Percentiles rank a stretch among this genome's conserved stretches.
These are phyloP conservation scores for Caenorhabditis angaria DNA, from an alignment of 2,888 invertebrate genomes.

Conservation along the genomic window DNA sequence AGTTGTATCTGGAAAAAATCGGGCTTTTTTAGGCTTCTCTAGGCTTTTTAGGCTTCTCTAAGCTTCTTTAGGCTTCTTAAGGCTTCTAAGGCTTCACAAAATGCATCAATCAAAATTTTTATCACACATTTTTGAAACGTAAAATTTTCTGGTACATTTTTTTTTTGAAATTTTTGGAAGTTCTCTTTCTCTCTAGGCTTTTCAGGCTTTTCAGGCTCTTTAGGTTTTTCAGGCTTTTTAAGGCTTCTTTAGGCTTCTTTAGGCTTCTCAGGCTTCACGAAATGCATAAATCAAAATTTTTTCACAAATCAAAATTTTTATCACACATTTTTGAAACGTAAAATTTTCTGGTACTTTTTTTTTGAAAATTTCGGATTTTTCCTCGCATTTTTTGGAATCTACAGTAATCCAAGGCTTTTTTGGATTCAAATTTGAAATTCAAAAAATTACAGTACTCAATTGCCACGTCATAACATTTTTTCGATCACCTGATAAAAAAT, in stretches of 20 bases:
- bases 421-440: not conserved
- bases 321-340: too few relatives aligned
- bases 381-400: too few relatives aligned
- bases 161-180: too few relatives aligned
- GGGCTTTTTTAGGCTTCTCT: not conserved
- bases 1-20: conserved; percentile 10
- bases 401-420: too few relatives aligned
- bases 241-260: not conserved
- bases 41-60: not conserved
- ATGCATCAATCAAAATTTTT: not conserved
- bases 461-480: not conserved
- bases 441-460: not conserved
- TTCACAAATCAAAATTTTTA: too few relatives aligned
- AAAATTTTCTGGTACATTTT: too few relatives aligned
- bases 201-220: too few relatives aligned
- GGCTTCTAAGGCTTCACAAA: not conserved
- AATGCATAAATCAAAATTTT: not conserved
- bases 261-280: not conserved
- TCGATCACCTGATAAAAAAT: not conserved
- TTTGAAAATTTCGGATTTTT: too few relatives aligned
- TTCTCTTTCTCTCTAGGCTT: too few relatives aligned
- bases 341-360: too few relatives aligned
- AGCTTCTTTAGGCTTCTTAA: not conserved
- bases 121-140: too few relatives aligned
- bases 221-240: too few relatives aligned